Conservation (phyloP, 2,113 vertebrate genomes). For the Maccullochella peelii region DNA sequence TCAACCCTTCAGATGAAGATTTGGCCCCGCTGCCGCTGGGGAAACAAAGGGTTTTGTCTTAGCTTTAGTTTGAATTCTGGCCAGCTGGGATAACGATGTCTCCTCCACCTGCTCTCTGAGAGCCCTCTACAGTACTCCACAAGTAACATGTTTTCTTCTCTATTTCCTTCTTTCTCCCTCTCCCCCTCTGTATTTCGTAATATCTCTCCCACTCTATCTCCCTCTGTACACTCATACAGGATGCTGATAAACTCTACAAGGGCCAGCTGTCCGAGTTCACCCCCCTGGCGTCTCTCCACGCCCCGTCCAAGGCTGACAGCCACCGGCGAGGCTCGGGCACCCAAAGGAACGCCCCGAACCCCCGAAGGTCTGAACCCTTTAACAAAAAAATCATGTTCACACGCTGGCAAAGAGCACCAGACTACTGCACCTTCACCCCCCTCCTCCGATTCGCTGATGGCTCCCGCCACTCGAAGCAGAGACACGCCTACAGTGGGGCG, state of each 20-base stretch:
- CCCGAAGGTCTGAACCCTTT: conserved; percentile 84
- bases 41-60: neutral
- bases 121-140: neutral
- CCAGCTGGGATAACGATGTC: conserved; percentile 48
- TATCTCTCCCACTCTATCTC: neutral
- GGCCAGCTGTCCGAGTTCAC: conserved; percentile 88
- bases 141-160: neutral
- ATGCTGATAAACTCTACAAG: conserved; percentile 82
- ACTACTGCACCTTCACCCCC: conserved; percentile 87
- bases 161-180: fast-evolving
- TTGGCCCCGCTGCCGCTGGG: no score
- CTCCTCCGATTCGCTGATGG: conserved; percentile 82
- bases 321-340: conserved; percentile 79
- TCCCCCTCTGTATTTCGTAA: neutral
- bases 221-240: conserved; percentile 76
- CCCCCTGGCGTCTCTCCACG: conserved; percentile 86
- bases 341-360: conserved; percentile 75
- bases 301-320: conserved; percentile 66
- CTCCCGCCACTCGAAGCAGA: conserved; percentile 65
- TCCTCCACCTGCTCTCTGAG: neutral
- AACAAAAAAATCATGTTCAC: conserved; percentile 86
- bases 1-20: neutral
- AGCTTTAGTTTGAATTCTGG: neutral
- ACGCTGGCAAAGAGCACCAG: conserved; percentile 82
- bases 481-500: conserved; percentile 74